phyloP scores from a whole-genome alignment of 1,140 invertebrate genomes.

The Sycophaga agraensis region DNA sequence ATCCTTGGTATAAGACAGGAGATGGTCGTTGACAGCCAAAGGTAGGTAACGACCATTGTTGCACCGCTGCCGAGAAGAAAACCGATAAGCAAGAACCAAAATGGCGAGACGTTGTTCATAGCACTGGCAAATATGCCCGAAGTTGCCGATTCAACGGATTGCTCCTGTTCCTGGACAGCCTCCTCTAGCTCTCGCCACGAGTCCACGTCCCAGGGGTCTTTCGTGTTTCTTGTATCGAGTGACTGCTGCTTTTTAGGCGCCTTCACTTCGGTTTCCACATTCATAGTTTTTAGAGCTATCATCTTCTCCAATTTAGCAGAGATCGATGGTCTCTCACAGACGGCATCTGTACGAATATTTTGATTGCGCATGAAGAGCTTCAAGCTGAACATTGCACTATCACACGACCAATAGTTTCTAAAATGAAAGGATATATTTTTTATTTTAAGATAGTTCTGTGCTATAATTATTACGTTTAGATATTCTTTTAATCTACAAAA shows the following conservation, averaged over 20 bases:
- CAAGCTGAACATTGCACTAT: not conserved
- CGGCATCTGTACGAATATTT: not conserved
- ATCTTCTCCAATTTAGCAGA: conserved; percentile 4
- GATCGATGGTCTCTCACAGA: not conserved
- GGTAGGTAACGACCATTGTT: conserved; percentile 41
- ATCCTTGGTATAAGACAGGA: conserved; percentile 32
- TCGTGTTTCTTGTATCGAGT: too few relatives aligned
- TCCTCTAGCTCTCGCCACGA: conserved; percentile 24
- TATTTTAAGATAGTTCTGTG: too few relatives aligned
- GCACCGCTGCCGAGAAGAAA: conserved; percentile 41
- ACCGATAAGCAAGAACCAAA: conserved; percentile 42
- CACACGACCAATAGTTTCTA: conserved; percentile 23
- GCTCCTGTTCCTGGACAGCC: not conserved
- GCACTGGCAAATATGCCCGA: not conserved
- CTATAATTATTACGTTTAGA: too few relatives aligned
- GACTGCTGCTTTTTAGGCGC: too few relatives aligned
- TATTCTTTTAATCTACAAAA: too few relatives aligned
- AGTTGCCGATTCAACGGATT: not conserved
- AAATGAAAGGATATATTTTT: not conserved
- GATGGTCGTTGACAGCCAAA: conserved; percentile 38
- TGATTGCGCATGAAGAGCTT: not conserved
- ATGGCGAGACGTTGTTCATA: conserved; percentile 32
- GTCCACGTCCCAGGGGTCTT: conserved; percentile 8
- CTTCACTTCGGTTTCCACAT: too few relatives aligned
- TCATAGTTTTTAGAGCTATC: not conserved